phyloP scores from a whole-genome alignment of 2,797 vertebrate species.

The Spea hammondii region DNA sequence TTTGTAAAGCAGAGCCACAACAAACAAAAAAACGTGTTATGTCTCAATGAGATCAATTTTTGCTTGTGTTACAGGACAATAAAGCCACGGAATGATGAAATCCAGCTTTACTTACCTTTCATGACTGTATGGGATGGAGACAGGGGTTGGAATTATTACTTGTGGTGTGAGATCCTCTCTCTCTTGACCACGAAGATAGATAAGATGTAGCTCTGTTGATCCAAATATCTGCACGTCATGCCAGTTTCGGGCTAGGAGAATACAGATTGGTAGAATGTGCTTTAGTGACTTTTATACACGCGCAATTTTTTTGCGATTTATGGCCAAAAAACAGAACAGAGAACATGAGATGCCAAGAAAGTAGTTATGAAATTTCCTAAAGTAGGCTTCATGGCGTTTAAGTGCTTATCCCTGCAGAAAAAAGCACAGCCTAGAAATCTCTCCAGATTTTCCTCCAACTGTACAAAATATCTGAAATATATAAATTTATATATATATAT shows the following conservation, averaged over 20 bases:
- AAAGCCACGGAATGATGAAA: neutral
- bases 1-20: neutral
- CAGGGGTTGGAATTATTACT: conserved; percentile 78
- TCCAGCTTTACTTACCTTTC: conserved; percentile 69
- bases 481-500: no score
- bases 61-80: neutral
- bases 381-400: neutral
- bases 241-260: conserved; percentile 74
- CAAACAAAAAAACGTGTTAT: neutral
- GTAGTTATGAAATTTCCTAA: neutral
- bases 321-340: neutral
- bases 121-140: conserved; percentile 75
- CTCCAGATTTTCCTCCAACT: no score
- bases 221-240: conserved; percentile 76
- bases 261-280: neutral
- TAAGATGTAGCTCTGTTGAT: conserved; percentile 75
- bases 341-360: neutral
- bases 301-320: neutral
- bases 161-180: conserved; percentile 71
- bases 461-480: no score
- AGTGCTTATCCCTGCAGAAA: no score
- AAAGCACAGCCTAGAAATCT: no score
- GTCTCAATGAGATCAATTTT: no score
- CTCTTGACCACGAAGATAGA: conserved; percentile 80
- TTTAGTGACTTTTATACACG: neutral